Percentiles rank a stretch among this genome's conserved stretches.
phyloP scores from a whole-genome alignment of 2,888 invertebrate genomes.

The Orthonevra nobilis region DNA sequence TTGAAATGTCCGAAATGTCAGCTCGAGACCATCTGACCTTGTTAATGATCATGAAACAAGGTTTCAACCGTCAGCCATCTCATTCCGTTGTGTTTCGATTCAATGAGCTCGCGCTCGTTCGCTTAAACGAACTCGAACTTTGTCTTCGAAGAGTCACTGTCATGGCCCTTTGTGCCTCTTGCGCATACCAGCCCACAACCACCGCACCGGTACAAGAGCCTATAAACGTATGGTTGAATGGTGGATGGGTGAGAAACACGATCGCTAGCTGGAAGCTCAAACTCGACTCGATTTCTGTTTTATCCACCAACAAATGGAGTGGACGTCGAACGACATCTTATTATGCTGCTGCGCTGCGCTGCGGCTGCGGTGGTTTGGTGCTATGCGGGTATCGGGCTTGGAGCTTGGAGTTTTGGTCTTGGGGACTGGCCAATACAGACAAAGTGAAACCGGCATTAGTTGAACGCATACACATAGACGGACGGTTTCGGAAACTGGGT shows the following conservation, averaged over 20 bases:
- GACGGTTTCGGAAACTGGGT: constrained; percentile 61
- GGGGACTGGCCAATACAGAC: constrained; percentile 49
- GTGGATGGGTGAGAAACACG: constrained; percentile 51
- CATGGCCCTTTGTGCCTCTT: constrained; percentile 60
- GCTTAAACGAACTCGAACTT: constrained; percentile 60
- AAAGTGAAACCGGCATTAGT: constrained; percentile 58
- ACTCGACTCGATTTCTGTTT: constrained; percentile 66
- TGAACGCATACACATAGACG: constrained; percentile 20
- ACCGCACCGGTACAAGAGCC: not conserved
- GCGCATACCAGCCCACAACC: constrained; percentile 28
- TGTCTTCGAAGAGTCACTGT: constrained; percentile 59
- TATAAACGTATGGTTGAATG: too few species aligned
- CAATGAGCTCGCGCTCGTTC: constrained; percentile 26
- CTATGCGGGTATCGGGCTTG: constrained; percentile 32
- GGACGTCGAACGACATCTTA: constrained; percentile 52
- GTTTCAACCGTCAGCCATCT: constrained; percentile 63
- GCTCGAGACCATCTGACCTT: constrained; percentile 59
- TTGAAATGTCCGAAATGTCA: too few species aligned
- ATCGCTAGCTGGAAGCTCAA: constrained; percentile 51
- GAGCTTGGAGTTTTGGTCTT: too few species aligned
- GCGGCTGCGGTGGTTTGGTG: not conserved
- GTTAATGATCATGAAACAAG: constrained; percentile 67
- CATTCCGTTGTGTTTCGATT: constrained; percentile 14
- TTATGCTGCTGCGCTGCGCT: constrained; percentile 34
- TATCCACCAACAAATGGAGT: constrained; percentile 49